Base-by-base conservation (phyloP, 2,888 invertebrate species). In the Steromphala cineraria region DNA sequence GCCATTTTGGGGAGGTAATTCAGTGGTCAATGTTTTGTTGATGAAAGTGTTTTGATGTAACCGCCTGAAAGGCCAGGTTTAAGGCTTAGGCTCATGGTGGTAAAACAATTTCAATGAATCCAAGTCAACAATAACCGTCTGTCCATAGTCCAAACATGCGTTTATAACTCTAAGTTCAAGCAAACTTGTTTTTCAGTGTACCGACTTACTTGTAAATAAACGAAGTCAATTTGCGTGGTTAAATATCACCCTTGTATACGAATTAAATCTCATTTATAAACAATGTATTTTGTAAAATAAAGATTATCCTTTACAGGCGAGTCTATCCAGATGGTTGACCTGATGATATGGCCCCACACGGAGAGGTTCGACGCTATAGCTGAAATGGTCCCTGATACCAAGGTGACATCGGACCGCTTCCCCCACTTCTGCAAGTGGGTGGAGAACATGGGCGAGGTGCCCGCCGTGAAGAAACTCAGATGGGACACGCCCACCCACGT, bases 341-440 rank as follows among this genome's bases (percentile, higher is more conserved):
- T 83, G n/a, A 28, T 80, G 52, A 40, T 87, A 21, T 87, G 84
- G 84, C 87, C 87, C 15, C 84, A 85, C 80, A 78, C 81, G 15
- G 83, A 86, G 67, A 76, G 84, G 53, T 67, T 78, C 28, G 46
- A 67, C 4, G 36, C 83, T 0, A 53, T 75, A 10, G 62, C 76
- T 24, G 13, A 79, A 10, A 40, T 77, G 15, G 36, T 67, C 0
- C 3, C 67, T 8, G 80, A 53, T 10, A 76, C 82, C 4, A 52
- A 71, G 0, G 13, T 87, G 0, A 79, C 82, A 3, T 74, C 67
- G 10, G 80, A 75, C 5, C 55, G 71, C 28, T 82, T 82, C 36
- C 82, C 84, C 15, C 55, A 79, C 2, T 19, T 87, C 2, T 67
- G 56, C n/a, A 21, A 74, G 2, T 87, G 84, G 83, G 79, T 85